Evolutionary conservation across 2,797 vertebrate species (phyloP), one percentile per base, ranked within the genome.

Genomic region (Chaetophractus vellerosus): DNA sequence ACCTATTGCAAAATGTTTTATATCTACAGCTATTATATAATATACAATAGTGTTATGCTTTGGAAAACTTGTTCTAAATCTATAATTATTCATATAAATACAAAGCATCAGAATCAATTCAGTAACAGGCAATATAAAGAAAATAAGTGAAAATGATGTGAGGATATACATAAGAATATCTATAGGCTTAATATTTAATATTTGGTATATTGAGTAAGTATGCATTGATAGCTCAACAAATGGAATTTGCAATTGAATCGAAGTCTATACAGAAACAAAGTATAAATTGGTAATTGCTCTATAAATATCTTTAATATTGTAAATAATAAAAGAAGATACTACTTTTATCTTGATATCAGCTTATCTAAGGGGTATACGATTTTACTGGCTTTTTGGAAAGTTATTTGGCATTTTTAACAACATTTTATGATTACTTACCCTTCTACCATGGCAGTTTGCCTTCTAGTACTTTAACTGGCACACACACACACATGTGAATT

Each of bases 21-120:
- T 68, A 36, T 75, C 36, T 75, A 57, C 8, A 45, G 45, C 36
- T 64, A 1, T 79, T 71, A 64, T 31, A 15, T 80, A 80, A 57
- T 10, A 63, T 61, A 52, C 14, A 71, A 61, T 63, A 71, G 14
- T 4, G 19, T 84, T 59, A 69, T 63, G 18, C 10, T 90, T 63
- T 71, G 57, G 66, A 19, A 79, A 85, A 89, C 33, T 59, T 68
- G 45, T 9, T 71, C 12, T 64, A 36, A 57, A 64, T 71, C 52
- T 79, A 19, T 79, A 71, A 9, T 79, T 57, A 86, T 82, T 88
- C 88, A 45, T 71, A 19, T 63, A 79, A 72, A 36, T 90, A 79
- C 12, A 31, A 31, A 71, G 52, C 76, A 41, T 64, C 74, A 94
- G n/a, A 69, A 48, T 14, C 14, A 64, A 4, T 80, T 23, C 31